phyloP scores from a whole-genome alignment of 2,113 vertebrate species.

The Merops nubicus region DNA sequence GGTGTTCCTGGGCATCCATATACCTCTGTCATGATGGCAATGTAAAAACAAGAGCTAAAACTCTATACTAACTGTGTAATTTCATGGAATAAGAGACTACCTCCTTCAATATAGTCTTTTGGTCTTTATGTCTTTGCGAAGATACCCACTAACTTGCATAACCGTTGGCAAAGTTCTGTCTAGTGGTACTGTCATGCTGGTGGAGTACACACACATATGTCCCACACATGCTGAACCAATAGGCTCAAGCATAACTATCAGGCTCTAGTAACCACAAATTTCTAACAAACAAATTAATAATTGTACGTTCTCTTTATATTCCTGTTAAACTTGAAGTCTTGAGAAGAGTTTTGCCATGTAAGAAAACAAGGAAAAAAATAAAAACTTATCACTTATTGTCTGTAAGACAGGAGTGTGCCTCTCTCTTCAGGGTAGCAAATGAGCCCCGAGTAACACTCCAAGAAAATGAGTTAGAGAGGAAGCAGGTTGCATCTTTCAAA shows the following conservation, averaged over 20 bases:
- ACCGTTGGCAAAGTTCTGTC: not conserved
- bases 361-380: not conserved
- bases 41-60: not conserved
- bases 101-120: not conserved
- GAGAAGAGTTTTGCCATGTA: not conserved
- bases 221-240: not conserved
- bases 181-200: not conserved
- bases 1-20: not conserved
- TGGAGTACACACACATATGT: not conserved
- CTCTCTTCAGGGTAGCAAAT: not conserved
- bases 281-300: not conserved
- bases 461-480: not conserved
- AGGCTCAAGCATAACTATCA: not conserved
- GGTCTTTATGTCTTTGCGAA: not conserved
- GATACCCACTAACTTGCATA: not conserved
- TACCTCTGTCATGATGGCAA: not conserved
- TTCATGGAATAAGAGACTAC: not conserved
- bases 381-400: not conserved
- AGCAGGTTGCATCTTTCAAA: not conserved
- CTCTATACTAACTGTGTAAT: not conserved
- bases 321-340: not conserved
- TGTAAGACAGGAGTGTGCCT: not conserved
- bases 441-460: not conserved
- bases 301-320: not conserved
- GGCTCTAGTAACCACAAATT: not conserved